Conservation (phyloP, 2,797 vertebrate species). For the Ctenopoma multispine region DNA sequence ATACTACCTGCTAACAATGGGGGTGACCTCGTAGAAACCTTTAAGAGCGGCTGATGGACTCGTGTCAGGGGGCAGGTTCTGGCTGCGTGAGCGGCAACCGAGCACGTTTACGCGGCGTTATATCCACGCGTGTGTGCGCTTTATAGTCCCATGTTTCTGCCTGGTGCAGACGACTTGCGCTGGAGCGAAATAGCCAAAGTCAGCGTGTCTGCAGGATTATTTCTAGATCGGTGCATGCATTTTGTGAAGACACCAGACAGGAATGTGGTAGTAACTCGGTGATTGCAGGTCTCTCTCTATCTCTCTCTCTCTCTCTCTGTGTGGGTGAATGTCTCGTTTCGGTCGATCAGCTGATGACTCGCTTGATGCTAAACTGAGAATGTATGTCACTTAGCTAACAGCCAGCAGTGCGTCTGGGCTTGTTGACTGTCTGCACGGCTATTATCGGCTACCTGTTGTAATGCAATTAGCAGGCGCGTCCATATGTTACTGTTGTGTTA, state of each 20-base stretch:
- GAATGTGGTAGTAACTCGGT: slow-evolving; percentile 29
- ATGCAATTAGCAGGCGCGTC: slow-evolving; percentile 66
- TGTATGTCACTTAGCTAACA: slow-evolving; percentile 72
- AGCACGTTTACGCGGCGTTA: slow-evolving; percentile 52
- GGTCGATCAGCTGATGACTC: slow-evolving; percentile 70
- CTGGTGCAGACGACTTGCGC: slow-evolving; percentile 41
- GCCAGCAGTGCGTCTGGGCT: slow-evolving; percentile 57
- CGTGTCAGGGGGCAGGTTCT: slow-evolving; percentile 50
- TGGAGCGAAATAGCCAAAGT: slow-evolving; percentile 36
- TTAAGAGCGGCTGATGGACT: slow-evolving; percentile 66
- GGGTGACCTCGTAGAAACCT: slow-evolving; percentile 81
- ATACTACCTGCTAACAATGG: slow-evolving; percentile 89
- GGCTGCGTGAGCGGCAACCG: slow-evolving; percentile 21
- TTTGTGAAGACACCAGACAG: slow-evolving; percentile 16
- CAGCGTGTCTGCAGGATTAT: slow-evolving; percentile 43
- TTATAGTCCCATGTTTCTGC: slow-evolving; percentile 25
- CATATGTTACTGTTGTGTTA: slow-evolving; percentile 40
- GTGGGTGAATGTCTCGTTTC: slow-evolving; percentile 28
- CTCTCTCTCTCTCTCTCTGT: background rate
- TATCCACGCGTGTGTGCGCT: slow-evolving; percentile 17
- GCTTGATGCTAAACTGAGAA: slow-evolving; percentile 69
- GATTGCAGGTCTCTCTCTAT: slow-evolving; percentile 20
- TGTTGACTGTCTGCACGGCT: slow-evolving; percentile 57
- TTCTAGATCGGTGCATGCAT: slow-evolving; percentile 17
- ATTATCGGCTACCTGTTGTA: slow-evolving; percentile 76